Evolutionary conservation across 1,140 invertebrate species (phyloP).

Genomic region (Paramacrobiotus metropolitanus): DNA sequence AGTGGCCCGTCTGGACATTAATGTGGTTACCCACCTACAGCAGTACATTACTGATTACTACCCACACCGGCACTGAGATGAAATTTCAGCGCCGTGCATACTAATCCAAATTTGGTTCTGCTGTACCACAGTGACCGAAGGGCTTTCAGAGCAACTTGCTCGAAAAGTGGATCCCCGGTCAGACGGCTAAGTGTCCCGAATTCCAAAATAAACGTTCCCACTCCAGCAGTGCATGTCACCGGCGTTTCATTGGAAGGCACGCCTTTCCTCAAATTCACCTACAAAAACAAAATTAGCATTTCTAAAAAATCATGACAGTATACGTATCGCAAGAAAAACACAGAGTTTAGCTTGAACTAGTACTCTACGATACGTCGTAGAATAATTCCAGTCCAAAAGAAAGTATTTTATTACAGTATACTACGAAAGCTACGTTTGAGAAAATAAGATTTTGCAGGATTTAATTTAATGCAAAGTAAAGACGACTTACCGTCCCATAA

Average conservation of each 20-base stretch:
- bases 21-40: constrained; percentile 72
- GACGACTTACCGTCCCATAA: constrained; percentile 59
- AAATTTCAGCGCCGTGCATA: constrained; percentile 14
- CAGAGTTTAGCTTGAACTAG: neutral
- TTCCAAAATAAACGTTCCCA: constrained; percentile 89
- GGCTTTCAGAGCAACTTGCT: constrained; percentile 73
- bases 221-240: constrained; percentile 87
- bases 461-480: constrained; percentile 7
- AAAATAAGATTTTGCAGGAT: too few species aligned
- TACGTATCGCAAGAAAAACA: neutral
- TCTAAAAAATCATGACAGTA: neutral
- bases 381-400: too few species aligned
- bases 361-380: too few species aligned
- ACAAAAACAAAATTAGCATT: neutral
- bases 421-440: too few species aligned
- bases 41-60: neutral
- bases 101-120: constrained; percentile 57
- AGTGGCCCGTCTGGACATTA: constrained; percentile 73
- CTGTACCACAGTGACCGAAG: constrained; percentile 62
- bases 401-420: too few species aligned
- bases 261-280: constrained; percentile 57
- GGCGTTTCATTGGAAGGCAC: constrained; percentile 82
- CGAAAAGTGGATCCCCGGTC: constrained; percentile 81
- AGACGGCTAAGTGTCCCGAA: constrained; percentile 81
- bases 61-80: neutral